These are phyloP conservation scores for Carcharodon carcharias DNA, from an alignment of 2,797 vertebrate genomes.

Conservation along the genomic window DNA sequence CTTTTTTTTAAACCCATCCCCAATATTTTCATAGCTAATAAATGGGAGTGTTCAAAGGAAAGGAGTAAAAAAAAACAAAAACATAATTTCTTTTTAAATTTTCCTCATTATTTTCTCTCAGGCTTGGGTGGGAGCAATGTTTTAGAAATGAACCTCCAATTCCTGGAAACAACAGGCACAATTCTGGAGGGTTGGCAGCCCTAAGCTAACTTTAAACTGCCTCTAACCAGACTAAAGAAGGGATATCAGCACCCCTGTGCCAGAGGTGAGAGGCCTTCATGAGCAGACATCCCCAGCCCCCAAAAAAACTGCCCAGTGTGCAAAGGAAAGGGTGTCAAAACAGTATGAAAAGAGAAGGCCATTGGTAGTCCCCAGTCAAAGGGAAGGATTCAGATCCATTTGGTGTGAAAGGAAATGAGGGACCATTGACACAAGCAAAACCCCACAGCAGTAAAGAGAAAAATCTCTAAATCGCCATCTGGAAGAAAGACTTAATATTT, in stretches of 20 bases:
- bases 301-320: background rate
- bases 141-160: too few species aligned
- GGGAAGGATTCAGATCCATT: background rate
- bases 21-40: too few species aligned
- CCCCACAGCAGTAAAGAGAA: background rate
- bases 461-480: too few species aligned
- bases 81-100: too few species aligned
- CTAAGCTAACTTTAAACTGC: background rate
- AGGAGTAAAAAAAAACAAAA: too few species aligned
- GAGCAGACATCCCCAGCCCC: too few species aligned
- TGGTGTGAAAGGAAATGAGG: background rate
- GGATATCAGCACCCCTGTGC: background rate
- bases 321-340: background rate
- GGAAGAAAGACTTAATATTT: background rate
- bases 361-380: background rate
- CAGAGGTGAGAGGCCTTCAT: background rate
- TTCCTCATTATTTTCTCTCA: too few species aligned
- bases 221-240: background rate
- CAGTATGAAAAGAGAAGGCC: background rate
- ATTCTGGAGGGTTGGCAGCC: too few species aligned
- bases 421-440: background rate
- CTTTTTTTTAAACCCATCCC: too few species aligned
- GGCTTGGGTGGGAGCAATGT: too few species aligned
- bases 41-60: too few species aligned
- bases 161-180: too few species aligned